Conservation (phyloP, 2,888 invertebrate genomes). For the Capitulum mitella region DNA sequence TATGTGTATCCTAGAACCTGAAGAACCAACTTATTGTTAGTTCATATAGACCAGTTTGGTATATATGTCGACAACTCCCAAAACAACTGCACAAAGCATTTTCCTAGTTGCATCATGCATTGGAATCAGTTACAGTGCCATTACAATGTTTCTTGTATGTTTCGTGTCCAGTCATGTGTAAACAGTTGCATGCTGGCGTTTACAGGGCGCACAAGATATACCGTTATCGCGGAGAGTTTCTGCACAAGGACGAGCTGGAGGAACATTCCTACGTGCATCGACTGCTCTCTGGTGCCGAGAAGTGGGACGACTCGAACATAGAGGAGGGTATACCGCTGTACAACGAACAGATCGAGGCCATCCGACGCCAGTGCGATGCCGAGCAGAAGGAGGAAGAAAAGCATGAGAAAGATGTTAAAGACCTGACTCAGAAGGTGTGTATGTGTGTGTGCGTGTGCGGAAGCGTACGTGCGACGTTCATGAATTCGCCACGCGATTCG, state of each 20-base stretch:
- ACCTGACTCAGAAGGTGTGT: background rate
- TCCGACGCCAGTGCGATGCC: background rate
- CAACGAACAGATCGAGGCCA: background rate
- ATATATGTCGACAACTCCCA: background rate
- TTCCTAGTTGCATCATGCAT: background rate
- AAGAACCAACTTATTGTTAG: background rate
- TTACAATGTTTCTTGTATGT: background rate
- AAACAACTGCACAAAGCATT: background rate
- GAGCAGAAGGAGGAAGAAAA: too few relatives aligned
- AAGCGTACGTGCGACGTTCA: background rate
- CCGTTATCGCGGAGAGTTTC: background rate
- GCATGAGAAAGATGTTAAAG: background rate
- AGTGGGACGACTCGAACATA: background rate
- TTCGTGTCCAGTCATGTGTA: background rate
- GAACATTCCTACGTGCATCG: background rate
- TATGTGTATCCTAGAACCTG: background rate
- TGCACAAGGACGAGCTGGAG: background rate
- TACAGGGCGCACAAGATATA: background rate
- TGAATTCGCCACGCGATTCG: background rate
- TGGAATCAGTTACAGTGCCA: background rate
- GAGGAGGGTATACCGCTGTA: background rate
- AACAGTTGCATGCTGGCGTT: background rate
- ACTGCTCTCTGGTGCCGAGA: background rate
- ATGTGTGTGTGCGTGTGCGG: background rate
- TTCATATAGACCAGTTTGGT: background rate